Evolutionary conservation across 2,797 vertebrate species (phyloP).

Genomic region (Labeo calbasu): DNA sequence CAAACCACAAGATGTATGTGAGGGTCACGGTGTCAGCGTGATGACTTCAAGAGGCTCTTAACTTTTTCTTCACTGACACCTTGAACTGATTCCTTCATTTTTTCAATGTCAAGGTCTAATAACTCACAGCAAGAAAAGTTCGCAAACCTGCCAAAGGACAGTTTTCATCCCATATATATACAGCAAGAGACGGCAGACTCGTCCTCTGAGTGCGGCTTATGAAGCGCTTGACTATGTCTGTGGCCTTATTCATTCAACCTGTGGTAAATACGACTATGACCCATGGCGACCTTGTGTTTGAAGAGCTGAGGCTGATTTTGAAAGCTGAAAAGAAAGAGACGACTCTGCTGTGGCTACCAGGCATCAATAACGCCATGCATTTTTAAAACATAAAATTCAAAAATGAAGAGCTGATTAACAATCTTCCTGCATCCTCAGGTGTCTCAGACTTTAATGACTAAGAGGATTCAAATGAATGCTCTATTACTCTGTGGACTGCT

Average conservation of each 20-base stretch:
- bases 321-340: constrained; percentile 1
- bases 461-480: constrained; percentile 26
- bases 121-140: constrained; percentile 8
- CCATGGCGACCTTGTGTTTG: not conserved
- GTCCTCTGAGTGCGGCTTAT: not conserved
- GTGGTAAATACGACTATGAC: not conserved
- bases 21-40: not conserved
- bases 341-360: not conserved
- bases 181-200: constrained; percentile 20
- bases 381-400: not conserved
- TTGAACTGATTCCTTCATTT: not conserved
- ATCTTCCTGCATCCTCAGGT: not conserved
- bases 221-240: not conserved
- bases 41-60: constrained; percentile 22
- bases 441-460: constrained; percentile 21
- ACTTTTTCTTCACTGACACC: constrained; percentile 24
- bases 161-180: not conserved
- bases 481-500: constrained; percentile 2
- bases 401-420: constrained; percentile 10
- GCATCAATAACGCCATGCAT: not conserved
- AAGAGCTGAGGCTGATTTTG: not conserved
- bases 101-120: constrained; percentile 23
- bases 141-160: constrained; percentile 9
- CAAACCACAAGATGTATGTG: constrained; percentile 25
- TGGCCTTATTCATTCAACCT: constrained; percentile 31